Percentiles rank a stretch among this genome's conserved stretches.
These are phyloP conservation scores for Julus scanicus DNA, from an alignment of 2,888 invertebrate species.

Conservation along the genomic window DNA sequence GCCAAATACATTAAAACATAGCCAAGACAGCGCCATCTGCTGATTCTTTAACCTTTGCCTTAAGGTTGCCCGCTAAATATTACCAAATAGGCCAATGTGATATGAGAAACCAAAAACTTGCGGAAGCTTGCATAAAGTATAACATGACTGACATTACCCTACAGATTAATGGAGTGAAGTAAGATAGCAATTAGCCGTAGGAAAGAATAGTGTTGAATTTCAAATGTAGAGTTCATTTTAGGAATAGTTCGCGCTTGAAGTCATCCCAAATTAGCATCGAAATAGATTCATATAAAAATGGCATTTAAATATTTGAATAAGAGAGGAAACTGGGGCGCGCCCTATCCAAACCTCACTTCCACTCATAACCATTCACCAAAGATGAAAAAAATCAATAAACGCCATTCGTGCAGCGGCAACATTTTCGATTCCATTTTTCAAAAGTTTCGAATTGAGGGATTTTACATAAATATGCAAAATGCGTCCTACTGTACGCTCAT, in stretches of 20 bases:
- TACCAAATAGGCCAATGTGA: neutral
- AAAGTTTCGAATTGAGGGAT: neutral
- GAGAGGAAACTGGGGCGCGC: neutral
- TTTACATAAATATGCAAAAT: neutral
- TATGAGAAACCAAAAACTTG: neutral
- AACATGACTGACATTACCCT: neutral
- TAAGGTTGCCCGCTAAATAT: neutral
- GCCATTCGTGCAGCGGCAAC: neutral
- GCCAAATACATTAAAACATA: neutral
- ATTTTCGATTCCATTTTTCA: neutral
- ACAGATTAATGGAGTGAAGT: neutral
- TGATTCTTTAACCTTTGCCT: neutral
- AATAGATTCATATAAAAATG: neutral
- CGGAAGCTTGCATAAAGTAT: neutral
- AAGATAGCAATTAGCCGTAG: neutral
- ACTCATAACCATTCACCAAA: neutral
- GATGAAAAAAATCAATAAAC: neutral
- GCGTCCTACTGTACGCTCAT: neutral
- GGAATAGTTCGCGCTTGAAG: neutral
- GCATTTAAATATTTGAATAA: constrained; percentile 4
- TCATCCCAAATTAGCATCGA: neutral
- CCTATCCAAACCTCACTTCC: neutral
- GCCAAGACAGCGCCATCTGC: neutral
- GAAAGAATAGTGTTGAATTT: neutral
- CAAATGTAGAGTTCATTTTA: neutral